Base-by-base conservation (phyloP, 2,888 invertebrate genomes). In the Pachymerium ferrugineum region DNA sequence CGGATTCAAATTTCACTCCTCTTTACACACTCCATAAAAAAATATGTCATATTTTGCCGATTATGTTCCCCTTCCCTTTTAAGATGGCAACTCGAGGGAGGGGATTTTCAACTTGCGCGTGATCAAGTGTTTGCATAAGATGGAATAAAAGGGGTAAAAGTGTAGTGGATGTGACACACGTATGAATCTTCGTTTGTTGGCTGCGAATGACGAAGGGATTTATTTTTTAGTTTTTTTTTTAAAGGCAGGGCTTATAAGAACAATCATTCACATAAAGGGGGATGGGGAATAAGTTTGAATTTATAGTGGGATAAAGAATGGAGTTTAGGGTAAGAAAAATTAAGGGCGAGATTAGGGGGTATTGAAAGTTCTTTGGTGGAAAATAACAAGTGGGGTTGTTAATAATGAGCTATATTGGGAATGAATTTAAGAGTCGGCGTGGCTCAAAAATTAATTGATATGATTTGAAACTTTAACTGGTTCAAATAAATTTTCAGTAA, bases 71-170 rank as follows among this genome's bases (percentile, higher is more conserved):
- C 28, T 28, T 28, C 25, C 25, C 25, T 62, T 28, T 62, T 62
- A 62, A 62, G 62, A 28, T 62, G 62, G 28, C 25, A 62, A 62
- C 62, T 62, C 62, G 62, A 62, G 62, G 62, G 62, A 62, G 62
- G 62, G 62, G 62, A 62, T 62, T 62, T 62, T 28, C 12, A 62
- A 28, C 28, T 28, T 62, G 3, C 62, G 62, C 25, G 62, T 62
- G 62, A 62, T 62, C 25, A 62, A 62, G 62, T 62, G 62, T 25
- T 62, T 62, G 25, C 25, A 62, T 25, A 28, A 25, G 8, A 28
- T 25, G 62, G 62, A 62, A 62, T 62, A 62, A 62, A 62, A 62
- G 62, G 62, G 62, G 62, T 62, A 62, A 62, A n/a, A 62, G 62
- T 28, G 28, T 25, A 62, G 25, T 62, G 62, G 28, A 62, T 62